These are phyloP conservation scores for Cylindroiulus punctatus DNA, from an alignment of 2,888 invertebrate species.

Conservation along the genomic window DNA sequence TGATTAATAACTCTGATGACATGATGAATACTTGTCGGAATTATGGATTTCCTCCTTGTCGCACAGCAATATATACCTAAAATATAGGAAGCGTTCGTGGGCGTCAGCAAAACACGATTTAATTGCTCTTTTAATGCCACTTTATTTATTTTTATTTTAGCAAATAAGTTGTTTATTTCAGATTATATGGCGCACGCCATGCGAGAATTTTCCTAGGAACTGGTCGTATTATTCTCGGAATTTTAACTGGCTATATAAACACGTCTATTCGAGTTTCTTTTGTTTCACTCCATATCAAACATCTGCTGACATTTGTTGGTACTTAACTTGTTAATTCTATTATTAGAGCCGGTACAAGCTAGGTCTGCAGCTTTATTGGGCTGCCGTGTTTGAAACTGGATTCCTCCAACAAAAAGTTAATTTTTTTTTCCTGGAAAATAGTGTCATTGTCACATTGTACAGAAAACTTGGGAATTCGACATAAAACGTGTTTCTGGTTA, in stretches of 20 bases:
- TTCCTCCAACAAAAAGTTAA: constrained; percentile 11
- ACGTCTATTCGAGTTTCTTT: constrained; percentile 38
- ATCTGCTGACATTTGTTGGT: constrained; percentile 51
- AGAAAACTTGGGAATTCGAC: background rate
- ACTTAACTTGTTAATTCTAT: constrained; percentile 46
- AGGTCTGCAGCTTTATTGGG: constrained; percentile 35
- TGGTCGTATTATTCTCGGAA: constrained; percentile 17
- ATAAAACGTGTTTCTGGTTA: background rate
- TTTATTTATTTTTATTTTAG: constrained; percentile 37
- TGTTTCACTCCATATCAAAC: constrained; percentile 40
- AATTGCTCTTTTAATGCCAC: constrained; percentile 23
- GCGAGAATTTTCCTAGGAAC: constrained; percentile 8
- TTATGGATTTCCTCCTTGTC: background rate
- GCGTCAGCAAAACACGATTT: constrained; percentile 11
- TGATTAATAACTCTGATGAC: constrained; percentile 11
- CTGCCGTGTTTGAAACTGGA: constrained; percentile 2
- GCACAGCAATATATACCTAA: background rate
- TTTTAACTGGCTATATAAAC: constrained; percentile 34
- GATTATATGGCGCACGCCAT: constrained; percentile 26
- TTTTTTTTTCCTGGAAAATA: background rate
- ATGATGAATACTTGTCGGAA: constrained; percentile 8
- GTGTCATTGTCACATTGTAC: background rate
- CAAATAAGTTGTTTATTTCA: constrained; percentile 31
- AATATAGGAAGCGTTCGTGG: background rate
- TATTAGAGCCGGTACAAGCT: constrained; percentile 46